Conservation (phyloP, 2,797 vertebrate genomes). For the Pseudochirops cupreus region DNA sequence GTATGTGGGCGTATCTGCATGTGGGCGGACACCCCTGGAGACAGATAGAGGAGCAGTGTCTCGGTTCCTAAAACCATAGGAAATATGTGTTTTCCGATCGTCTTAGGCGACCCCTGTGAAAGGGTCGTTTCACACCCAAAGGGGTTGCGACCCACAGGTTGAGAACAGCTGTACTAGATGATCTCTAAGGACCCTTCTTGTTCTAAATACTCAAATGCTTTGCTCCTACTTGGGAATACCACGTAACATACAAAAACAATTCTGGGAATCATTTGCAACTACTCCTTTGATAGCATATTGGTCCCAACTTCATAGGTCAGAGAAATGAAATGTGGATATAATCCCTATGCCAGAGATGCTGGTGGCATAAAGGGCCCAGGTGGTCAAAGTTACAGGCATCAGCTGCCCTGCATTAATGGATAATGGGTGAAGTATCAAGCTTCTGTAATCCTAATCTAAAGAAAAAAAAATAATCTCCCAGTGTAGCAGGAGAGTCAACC, state of each 20-base stretch:
- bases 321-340: neutral
- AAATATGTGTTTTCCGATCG: too few species aligned
- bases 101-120: too few species aligned
- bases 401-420: neutral
- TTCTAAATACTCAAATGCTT: neutral
- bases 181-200: neutral
- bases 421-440: neutral
- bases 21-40: too few species aligned
- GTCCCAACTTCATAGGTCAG: neutral
- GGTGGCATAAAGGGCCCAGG: neutral
- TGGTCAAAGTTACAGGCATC: neutral
- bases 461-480: neutral
- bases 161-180: too few species aligned
- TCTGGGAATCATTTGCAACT: neutral
- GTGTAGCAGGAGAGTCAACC: neutral
- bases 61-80: too few species aligned
- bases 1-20: too few species aligned
- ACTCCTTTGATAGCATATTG: neutral
- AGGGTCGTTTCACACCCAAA: too few species aligned
- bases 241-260: neutral
- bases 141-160: too few species aligned
- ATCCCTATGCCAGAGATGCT: neutral
- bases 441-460: neutral
- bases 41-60: too few species aligned
- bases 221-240: neutral